Evolutionary conservation across 2,888 invertebrate genomes (phyloP).

Genomic region (Reticulitermes lucifugus): DNA sequence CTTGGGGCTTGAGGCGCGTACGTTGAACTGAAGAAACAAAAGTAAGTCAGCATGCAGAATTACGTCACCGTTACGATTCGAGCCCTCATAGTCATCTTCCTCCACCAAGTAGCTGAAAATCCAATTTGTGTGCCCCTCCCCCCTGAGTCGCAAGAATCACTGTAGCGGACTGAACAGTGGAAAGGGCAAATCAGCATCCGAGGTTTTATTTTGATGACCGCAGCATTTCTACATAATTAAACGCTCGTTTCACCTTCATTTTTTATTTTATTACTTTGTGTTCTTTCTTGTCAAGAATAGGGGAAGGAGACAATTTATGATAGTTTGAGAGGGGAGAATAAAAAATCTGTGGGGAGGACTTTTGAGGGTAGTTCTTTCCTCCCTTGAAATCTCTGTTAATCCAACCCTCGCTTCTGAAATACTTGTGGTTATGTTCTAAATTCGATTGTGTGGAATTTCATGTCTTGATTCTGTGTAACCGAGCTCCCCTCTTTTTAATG

Average conservation of each 20-base stretch:
- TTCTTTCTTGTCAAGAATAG: conserved; percentile 18
- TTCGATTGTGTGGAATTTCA: conserved; percentile 16
- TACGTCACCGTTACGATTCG: neutral
- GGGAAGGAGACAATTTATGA: neutral
- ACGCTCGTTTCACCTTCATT: conserved; percentile 23
- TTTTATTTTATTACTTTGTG: conserved; percentile 16
- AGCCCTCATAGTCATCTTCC: neutral
- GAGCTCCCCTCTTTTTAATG: neutral
- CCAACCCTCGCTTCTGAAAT: neutral
- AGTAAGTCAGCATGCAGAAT: no score
- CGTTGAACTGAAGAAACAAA: no score
- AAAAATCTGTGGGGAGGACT: conserved; percentile 7
- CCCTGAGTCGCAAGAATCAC: neutral
- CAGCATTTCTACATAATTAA: conserved; percentile 24
- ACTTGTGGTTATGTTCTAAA: conserved; percentile 8
- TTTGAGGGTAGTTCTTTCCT: conserved; percentile 4
- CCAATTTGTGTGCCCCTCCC: neutral
- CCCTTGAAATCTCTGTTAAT: conserved; percentile 11
- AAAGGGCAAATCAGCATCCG: no score
- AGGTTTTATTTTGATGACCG: conserved; percentile 2
- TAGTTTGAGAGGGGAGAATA: neutral
- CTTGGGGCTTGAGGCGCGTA: no score
- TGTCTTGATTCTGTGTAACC: neutral
- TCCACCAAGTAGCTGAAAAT: neutral
- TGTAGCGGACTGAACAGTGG: neutral